Evolutionary conservation across 2,888 invertebrate genomes (phyloP), one percentile per base, ranked within the genome.

Genomic region (Fabriciana adippe): DNA sequence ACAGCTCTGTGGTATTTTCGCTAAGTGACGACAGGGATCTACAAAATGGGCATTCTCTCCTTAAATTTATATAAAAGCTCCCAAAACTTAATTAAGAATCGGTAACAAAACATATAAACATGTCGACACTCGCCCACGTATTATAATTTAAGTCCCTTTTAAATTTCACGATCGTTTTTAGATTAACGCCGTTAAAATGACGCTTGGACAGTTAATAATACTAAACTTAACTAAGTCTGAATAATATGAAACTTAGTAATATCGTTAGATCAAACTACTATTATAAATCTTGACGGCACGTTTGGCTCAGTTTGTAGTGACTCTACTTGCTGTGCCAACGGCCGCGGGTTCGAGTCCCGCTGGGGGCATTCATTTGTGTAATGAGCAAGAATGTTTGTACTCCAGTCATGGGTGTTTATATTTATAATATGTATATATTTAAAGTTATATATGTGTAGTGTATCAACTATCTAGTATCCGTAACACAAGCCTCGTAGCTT

Each of bases 141-240:
- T 73, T 71, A 75, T 76, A 76, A 77, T 78, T 80, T 77, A 74
- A 76, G 72, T 74, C 67, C 72, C 76, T 78, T 80, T 80, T 78
- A 78, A 77, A 78, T 75, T 74, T 76, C 72, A 74, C 72, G 69
- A 74, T 77, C 74, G 75, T 73, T 76, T 77, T 78, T 77, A 75
- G 73, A 69, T 68, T 74, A 70, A 73, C 73, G 74, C 73, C 57
- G 64, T 66, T 79, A 81, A 81, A 74, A 79, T 78, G 77, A 59
- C 75, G 77, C 78, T 65, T 55, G 5, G 35, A 41, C 11, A 8
- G 35, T 41, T 41, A 41, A 11, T 41, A 41, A 41, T 41, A 41
- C 35, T 11, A 41, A 41, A 41, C 6, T 35, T 1, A 6, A 35
- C 11, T 41, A 41, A 41, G 11, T 41, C n/a, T 6, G n/a, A 51